These are phyloP conservation scores for Ptychodera flava DNA, from an alignment of 35 echinoderm and acorn worm genomes.

Conservation along the genomic window DNA sequence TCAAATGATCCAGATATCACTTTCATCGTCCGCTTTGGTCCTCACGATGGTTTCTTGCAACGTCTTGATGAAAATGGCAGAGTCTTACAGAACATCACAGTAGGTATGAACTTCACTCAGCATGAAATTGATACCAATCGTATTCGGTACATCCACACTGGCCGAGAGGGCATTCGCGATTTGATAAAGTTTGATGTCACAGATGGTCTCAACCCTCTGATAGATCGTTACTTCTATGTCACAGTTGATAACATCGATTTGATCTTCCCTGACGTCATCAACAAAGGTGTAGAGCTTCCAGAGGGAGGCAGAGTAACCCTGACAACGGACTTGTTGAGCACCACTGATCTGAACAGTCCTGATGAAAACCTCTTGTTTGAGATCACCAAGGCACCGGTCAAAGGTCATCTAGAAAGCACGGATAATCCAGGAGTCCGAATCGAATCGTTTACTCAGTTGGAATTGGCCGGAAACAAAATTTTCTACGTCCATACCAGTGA, in stretches of 20 bases:
- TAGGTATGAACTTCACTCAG: constrained; percentile 86
- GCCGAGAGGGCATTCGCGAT: constrained; percentile 61
- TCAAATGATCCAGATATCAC: constrained; percentile 91
- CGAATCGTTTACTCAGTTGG: constrained; percentile 83
- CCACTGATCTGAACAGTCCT: constrained; percentile 95
- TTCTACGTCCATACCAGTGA: constrained; percentile 89
- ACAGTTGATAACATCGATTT: constrained; percentile 77
- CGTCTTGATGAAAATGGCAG: constrained; percentile 55
- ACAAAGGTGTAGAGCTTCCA: constrained; percentile 90
- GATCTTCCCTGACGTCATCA: constrained; percentile 81
- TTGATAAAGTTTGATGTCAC: constrained; percentile 98
- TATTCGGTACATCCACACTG: constrained; percentile 80
- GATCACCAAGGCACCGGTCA: constrained; percentile 76
- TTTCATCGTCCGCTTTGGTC: constrained; percentile 63
- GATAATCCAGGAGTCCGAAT: constrained; percentile 91
- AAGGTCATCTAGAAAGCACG: constrained; percentile 90
- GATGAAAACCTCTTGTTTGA: constrained; percentile 86
- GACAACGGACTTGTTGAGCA: constrained; percentile 80
- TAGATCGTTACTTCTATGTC: constrained; percentile 98
- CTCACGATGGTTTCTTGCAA: constrained; percentile 72
- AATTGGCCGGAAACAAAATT: constrained; percentile 95
- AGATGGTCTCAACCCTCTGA: constrained; percentile 78
- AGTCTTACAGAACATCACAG: constrained; percentile 78
- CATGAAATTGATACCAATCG: constrained; percentile 91
- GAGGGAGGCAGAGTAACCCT: constrained; percentile 87